These are phyloP conservation scores for Atrina japonica DNA, from an alignment of 2,888 invertebrate species.

Conservation along the genomic window DNA sequence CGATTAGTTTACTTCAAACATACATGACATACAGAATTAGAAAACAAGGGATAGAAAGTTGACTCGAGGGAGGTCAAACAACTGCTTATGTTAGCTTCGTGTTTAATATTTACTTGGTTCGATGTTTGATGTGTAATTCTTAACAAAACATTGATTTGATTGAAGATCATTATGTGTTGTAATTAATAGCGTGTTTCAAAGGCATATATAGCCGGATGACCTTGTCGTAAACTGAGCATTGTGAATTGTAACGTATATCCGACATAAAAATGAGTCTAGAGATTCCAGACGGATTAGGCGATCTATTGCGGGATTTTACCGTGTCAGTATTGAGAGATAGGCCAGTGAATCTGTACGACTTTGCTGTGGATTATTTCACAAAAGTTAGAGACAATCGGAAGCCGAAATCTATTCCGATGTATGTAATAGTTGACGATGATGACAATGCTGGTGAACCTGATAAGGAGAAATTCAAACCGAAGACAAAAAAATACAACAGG, in stretches of 20 bases:
- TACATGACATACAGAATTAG: too few species aligned
- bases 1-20: too few species aligned
- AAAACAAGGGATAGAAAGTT: too few species aligned
- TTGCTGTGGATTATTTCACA: constrained; percentile 79
- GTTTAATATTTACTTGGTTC: too few species aligned
- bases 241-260: not conserved
- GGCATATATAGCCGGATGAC: not conserved
- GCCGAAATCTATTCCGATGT: constrained; percentile 78
- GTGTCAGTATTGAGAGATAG: constrained; percentile 79
- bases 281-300: constrained; percentile 80
- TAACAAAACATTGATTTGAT: too few species aligned
- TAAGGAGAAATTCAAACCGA: constrained; percentile 74
- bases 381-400: constrained; percentile 72
- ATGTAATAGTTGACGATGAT: constrained; percentile 79
- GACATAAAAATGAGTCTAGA: constrained; percentile 75
- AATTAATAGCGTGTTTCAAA: not conserved
- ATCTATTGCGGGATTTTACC: constrained; percentile 79
- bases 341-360: constrained; percentile 77
- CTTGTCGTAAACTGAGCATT: not conserved
- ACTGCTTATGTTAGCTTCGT: too few species aligned
- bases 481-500: constrained; percentile 67
- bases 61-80: too few species aligned
- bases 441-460: constrained; percentile 79
- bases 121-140: too few species aligned
- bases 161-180: too few species aligned